Evolutionary conservation across 2,113 vertebrate genomes (phyloP), one percentile per base, ranked within the genome.

Genomic region (Lophius piscatorius): DNA sequence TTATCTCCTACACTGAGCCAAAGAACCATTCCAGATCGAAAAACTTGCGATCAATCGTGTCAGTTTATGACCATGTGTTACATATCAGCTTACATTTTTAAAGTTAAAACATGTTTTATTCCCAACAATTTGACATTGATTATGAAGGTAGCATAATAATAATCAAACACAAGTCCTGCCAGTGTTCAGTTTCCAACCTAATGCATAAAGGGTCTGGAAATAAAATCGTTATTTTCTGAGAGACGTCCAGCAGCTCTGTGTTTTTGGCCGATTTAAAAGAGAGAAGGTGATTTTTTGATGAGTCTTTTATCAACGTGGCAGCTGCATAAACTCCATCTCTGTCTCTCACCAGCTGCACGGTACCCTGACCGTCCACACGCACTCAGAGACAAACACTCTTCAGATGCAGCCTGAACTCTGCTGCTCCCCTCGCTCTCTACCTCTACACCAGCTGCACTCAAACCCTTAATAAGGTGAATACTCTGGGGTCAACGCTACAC

Each of bases 371-470:
- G 71, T 79, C 77, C 79, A 51, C 76, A 56, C 21, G 63, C 81
- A 84, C 85, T 80, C 80, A 83, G 83, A 83, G 78, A 88, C 83
- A 90, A 83, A 86, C 83, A 73, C 85, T 82, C 85, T 86, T 88
- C 82, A 87, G 87, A 87, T 31, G 69, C 63, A 73, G 87, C 63
- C 83, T 85, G 84, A 88, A 82, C 87, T 78, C 73, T 76, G 74
- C 80, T 67, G 73, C 79, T 76, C 82, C 62, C 74, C 74, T 81
- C 75, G 8, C 84, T 79, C 86, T 75, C 77, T 81, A 76, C 64
- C 71, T 76, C 83, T 66, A 68, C 80, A 84, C 71, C 88, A 90
- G 87, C 88, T 90, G 88, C 88, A 88, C 83, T 87, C 84, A 86
- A 85, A 85, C 79, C 84, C 85, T 87, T 81, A 83, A 88, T 77